Evolutionary conservation across 1,140 invertebrate genomes (phyloP).

Genomic region (Cylas formicarius): DNA sequence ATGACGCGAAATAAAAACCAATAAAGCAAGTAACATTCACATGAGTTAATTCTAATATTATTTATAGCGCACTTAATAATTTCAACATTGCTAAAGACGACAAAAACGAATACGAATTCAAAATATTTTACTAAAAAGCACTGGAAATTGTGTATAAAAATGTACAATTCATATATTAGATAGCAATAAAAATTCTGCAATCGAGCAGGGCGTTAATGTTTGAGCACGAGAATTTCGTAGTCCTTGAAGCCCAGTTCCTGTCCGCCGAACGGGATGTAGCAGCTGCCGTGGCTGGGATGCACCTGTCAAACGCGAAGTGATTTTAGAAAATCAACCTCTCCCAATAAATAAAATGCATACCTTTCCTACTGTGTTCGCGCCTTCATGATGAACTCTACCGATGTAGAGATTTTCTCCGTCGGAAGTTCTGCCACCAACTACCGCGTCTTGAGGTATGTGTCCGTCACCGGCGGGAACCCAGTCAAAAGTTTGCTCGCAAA

Average conservation of each 20-base stretch:
- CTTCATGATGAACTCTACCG: slow-evolving; percentile 52
- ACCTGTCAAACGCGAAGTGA: slow-evolving; percentile 41
- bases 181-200: too few species aligned
- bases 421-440: slow-evolving; percentile 52
- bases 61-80: too few species aligned
- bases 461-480: slow-evolving; percentile 55
- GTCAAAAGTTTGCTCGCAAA: slow-evolving; percentile 55
- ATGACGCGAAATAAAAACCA: too few species aligned
- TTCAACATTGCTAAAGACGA: too few species aligned
- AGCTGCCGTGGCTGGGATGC: slow-evolving; percentile 55
- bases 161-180: too few species aligned
- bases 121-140: too few species aligned
- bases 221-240: slow-evolving; percentile 53
- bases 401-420: slow-evolving; percentile 58
- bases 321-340: slow-evolving; percentile 50
- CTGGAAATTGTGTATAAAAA: too few species aligned
- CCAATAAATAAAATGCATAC: slow-evolving; percentile 66
- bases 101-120: too few species aligned
- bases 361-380: slow-evolving; percentile 64
- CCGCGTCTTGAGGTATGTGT: slow-evolving; percentile 51
- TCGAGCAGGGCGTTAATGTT: too few species aligned
- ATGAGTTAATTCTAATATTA: too few species aligned
- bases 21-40: too few species aligned
- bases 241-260: slow-evolving; percentile 51
- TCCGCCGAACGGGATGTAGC: slow-evolving; percentile 67